phyloP scores from a whole-genome alignment of 92 coral and sea anemone species.

The Heliopora coerulea region DNA sequence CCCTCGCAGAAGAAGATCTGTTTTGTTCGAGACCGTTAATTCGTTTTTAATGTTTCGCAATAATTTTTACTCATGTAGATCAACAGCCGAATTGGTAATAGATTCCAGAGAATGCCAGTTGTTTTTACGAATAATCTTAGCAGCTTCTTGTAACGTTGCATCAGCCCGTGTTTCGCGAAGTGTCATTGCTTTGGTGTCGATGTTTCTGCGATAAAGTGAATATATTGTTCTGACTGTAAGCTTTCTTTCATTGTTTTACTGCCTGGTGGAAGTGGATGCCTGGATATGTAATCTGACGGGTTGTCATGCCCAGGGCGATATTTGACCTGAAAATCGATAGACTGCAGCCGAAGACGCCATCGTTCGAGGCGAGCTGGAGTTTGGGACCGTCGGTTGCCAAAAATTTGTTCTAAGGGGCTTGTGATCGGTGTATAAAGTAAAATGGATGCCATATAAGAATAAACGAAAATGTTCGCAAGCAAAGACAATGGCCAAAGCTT shows the following conservation, averaged over 20 bases:
- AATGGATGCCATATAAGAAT: neutral
- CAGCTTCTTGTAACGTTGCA: neutral
- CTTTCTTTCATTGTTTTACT: neutral
- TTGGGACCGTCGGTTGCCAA: neutral
- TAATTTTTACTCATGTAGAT: neutral
- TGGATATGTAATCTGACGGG: conserved; percentile 8
- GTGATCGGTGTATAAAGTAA: conserved; percentile 11
- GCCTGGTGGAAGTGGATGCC: neutral
- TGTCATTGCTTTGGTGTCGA: neutral
- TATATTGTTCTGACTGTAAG: neutral
- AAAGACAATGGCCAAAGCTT: conserved; percentile 5
- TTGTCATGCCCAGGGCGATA: conserved; percentile 12
- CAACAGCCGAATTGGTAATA: neutral
- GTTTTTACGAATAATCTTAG: neutral
- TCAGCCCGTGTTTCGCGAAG: neutral
- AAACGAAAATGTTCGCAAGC: conserved; percentile 7
- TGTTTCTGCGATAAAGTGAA: neutral
- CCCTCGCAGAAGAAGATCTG: conserved; percentile 10
- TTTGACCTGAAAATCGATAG: neutral
- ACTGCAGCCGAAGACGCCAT: conserved; percentile 5
- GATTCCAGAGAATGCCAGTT: neutral
- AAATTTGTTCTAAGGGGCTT: conserved; percentile 11
- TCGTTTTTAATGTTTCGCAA: neutral
- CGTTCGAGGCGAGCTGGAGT: conserved; percentile 2
- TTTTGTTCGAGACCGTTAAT: neutral